Conservation (phyloP, 2,888 invertebrate genomes). For the Stenotaenia linearis region DNA sequence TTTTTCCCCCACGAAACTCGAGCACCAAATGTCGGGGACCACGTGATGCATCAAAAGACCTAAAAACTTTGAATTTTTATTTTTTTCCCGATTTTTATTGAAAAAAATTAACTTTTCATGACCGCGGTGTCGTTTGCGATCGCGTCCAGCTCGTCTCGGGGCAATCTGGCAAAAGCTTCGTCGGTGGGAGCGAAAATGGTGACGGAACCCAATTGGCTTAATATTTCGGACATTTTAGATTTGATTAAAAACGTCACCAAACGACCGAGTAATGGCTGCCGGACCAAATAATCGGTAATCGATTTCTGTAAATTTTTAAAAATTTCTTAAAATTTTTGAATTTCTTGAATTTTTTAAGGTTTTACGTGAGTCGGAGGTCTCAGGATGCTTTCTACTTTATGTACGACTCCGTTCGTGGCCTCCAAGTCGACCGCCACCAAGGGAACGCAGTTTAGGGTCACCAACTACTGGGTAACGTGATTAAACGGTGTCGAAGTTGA, state of each 20-base stretch:
- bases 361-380: conserved; percentile 35
- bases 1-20: conserved; percentile 6
- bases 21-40: conserved; percentile 35
- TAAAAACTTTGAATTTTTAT: not conserved
- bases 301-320: not conserved
- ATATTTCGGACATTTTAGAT: conserved; percentile 34
- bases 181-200: conserved; percentile 37
- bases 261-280: conserved; percentile 28
- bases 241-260: conserved; percentile 30
- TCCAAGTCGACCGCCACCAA: conserved; percentile 36
- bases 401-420: conserved; percentile 38
- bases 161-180: conserved; percentile 33
- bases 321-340: not conserved
- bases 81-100: no score
- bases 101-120: conserved; percentile 34
- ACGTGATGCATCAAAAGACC: conserved; percentile 36
- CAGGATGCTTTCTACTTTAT: conserved; percentile 36
- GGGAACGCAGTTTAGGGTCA: conserved; percentile 38
- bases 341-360: not conserved
- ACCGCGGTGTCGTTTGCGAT: conserved; percentile 35
- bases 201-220: conserved; percentile 36
- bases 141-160: conserved; percentile 35
- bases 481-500: no score
- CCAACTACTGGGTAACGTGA: conserved; percentile 32
- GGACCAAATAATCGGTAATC: conserved; percentile 34